A percentile compares a stretch with the other conserved stretches of the same genome.
phyloP scores from a whole-genome alignment of 1,140 invertebrate genomes.

The Carposina sasakii region DNA sequence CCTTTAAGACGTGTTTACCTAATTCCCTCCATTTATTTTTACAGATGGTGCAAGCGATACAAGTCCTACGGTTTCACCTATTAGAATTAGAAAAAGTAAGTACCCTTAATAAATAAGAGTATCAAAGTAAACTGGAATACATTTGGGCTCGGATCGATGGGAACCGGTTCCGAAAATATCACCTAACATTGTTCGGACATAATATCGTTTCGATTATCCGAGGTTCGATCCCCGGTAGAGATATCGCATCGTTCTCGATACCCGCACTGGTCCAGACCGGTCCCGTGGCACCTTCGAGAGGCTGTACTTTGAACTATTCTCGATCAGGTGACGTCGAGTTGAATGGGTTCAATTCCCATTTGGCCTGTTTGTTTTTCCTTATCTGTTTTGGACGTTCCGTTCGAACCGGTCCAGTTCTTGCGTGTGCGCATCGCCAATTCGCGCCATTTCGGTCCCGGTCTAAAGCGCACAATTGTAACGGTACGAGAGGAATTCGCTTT shows the following conservation, averaged over 20 bases:
- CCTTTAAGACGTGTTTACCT: no score
- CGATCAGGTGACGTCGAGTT: constrained; percentile 32
- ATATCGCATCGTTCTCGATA: constrained; percentile 46
- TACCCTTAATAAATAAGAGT: constrained; percentile 27
- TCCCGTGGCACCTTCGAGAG: constrained; percentile 19
- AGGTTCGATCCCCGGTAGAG: constrained; percentile 47
- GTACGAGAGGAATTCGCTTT: constrained; percentile 37
- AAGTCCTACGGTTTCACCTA: constrained; percentile 99
- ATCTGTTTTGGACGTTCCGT: constrained; percentile 45
- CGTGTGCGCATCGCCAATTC: constrained; percentile 47
- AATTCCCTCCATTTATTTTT: constrained; percentile 77
- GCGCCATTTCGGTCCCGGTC: constrained; percentile 37
- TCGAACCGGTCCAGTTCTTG: constrained; percentile 45
- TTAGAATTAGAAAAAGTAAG: constrained; percentile 99
- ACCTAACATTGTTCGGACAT: constrained; percentile 34
- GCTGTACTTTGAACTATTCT: constrained; percentile 7
- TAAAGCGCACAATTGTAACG: constrained; percentile 30
- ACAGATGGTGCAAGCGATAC: constrained; percentile 99
- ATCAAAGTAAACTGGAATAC: constrained; percentile 44
- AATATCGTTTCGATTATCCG: constrained; percentile 56
- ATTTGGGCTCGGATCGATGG: constrained; percentile 33
- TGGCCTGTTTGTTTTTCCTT: constrained; percentile 43
- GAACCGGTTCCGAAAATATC: constrained; percentile 50
- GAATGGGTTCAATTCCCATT: constrained; percentile 37
- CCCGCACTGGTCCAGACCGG: constrained; percentile 22